Evolutionary conservation across 2,797 vertebrate genomes (phyloP), one percentile per base, ranked within the genome.

Genomic region (Linurgus olivaceus): DNA sequence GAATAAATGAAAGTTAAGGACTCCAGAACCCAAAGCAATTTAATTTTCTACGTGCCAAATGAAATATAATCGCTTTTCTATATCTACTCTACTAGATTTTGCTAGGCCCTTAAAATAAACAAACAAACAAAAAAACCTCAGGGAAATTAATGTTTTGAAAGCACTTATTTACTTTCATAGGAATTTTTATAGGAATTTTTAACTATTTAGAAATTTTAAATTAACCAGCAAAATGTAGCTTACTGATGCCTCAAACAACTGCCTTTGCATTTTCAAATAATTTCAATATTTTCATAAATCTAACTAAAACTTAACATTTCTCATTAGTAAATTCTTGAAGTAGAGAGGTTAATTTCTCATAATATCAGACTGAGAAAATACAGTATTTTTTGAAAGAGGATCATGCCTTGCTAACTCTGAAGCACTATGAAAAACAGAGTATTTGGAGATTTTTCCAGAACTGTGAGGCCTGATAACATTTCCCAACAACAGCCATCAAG

Each of bases 1-100:
- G 76, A 81, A 92, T 91, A 93, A 92, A 91, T 91, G 75, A 82
- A 93, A 93, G 70, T 84, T 89, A 79, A 94, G 73, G 48, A 81
- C 31, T 78, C 21, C 33, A 68, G 77, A 89, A 86, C 45, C 19
- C 31, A 58, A 74, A 82, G 42, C 4, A 2, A 65, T 93, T 80
- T 68, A 61, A 44, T 66, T 81, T 94, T 94, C 84, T 47, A 50
- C 3, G 3, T 10, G 9, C 25, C 51, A 79, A 82, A 92, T 72
- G 83, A 95, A 96, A 93, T 28, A 21, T 70, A 86, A 86, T 91
- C 48, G 2, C 51, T 96, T 92, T 93, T 50, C 25, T 52, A 6
- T 50, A 57, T 61, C 26, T 57, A 81, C 35, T 68, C 14, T 72
- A 37, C 48, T 79, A 80, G 67, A 72, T 88, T 85, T 90, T 86